Percentiles rank a stretch among this genome's conserved stretches.
Conservation (phyloP, 2,888 invertebrate species). For the Mythimna impura region DNA sequence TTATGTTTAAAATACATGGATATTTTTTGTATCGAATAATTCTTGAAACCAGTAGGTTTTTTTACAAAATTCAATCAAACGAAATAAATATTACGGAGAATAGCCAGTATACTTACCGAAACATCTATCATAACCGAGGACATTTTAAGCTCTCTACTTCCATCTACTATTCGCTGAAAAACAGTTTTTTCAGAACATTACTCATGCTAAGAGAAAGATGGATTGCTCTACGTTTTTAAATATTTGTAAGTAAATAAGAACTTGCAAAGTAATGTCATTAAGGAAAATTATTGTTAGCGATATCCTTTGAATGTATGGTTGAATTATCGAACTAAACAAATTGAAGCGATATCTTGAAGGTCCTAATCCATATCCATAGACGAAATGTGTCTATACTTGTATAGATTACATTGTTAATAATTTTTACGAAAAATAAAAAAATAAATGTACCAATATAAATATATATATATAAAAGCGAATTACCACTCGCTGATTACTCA, state of each 20-base stretch:
- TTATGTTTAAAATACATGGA: too few relatives aligned
- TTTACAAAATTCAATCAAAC: conserved; percentile 12
- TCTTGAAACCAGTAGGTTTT: too few relatives aligned
- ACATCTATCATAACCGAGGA: conserved; percentile 56
- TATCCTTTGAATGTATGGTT: not conserved
- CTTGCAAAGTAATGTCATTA: not conserved
- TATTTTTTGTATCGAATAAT: too few relatives aligned
- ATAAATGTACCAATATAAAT: too few relatives aligned
- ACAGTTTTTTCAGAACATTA: conserved; percentile 43
- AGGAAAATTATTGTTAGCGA: not conserved
- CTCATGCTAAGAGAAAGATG: conserved; percentile 47
- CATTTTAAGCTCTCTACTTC: conserved; percentile 54
- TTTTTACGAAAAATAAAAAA: too few relatives aligned
- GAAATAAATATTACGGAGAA: conserved; percentile 24
- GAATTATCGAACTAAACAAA: not conserved
- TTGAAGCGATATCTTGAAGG: too few relatives aligned
- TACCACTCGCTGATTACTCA: too few relatives aligned
- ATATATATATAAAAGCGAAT: too few relatives aligned
- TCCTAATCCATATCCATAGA: too few relatives aligned
- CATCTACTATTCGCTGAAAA: conserved; percentile 44
- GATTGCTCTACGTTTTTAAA: conserved; percentile 44
- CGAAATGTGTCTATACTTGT: too few relatives aligned
- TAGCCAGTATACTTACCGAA: conserved; percentile 38
- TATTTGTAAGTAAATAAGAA: conserved; percentile 1
- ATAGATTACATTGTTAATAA: too few relatives aligned